These are phyloP conservation scores for Saturnia pavonia DNA, from an alignment of 2,888 invertebrate species.

Conservation along the genomic window DNA sequence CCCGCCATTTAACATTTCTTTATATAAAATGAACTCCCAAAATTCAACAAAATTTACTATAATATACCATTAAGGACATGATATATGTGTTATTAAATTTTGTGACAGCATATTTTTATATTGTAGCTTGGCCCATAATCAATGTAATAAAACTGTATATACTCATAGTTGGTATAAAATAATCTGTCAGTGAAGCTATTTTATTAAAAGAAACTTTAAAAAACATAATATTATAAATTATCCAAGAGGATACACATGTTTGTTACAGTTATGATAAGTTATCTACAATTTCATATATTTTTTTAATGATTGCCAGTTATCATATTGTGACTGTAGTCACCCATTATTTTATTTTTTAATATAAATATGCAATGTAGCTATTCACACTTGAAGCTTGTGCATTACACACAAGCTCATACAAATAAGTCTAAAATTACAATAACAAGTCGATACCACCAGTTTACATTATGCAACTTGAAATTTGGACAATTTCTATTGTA, in stretches of 20 bases:
- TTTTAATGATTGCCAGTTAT: slow-evolving; percentile 11
- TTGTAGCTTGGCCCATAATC: not conserved
- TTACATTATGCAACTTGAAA: too few species aligned
- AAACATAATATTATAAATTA: not conserved
- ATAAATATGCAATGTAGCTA: not conserved
- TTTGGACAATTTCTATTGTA: too few species aligned
- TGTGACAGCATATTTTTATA: not conserved
- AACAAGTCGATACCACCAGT: too few species aligned
- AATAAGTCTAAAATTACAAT: not conserved
- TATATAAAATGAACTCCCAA: not conserved
- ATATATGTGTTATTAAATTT: not conserved
- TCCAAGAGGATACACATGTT: not conserved
- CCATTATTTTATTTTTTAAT: not conserved
- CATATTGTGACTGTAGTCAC: not conserved
- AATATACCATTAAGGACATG: not conserved
- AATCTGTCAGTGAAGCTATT: not conserved
- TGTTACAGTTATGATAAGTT: slow-evolving; percentile 2
- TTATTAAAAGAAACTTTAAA: not conserved
- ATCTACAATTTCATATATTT: slow-evolving; percentile 8
- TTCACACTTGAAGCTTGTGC: not conserved
- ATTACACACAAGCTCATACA: not conserved
- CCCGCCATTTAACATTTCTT: not conserved
- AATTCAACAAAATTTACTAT: not conserved
- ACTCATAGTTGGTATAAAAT: not conserved
- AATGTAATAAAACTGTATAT: not conserved